Percentiles rank a stretch among this genome's conserved stretches.
Conservation (phyloP, 2,888 invertebrate species). For the Amphipoea oculea region DNA sequence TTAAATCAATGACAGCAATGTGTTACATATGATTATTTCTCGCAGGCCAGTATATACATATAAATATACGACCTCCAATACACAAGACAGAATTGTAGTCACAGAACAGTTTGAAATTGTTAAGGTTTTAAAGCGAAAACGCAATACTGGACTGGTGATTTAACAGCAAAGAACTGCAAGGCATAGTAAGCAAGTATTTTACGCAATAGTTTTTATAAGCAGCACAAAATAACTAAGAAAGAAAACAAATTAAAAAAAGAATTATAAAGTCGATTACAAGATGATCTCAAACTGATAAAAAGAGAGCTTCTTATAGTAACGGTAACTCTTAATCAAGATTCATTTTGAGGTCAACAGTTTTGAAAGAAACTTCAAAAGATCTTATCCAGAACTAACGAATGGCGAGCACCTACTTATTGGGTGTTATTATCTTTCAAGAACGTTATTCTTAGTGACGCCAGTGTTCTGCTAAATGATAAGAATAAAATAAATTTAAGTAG, state of each 20-base stretch:
- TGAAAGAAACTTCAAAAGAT: conserved; percentile 61
- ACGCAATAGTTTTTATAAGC: neutral
- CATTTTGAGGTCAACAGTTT: conserved; percentile 66
- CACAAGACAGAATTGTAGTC: too few relatives aligned
- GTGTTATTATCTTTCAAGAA: conserved; percentile 51
- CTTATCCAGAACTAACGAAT: conserved; percentile 50
- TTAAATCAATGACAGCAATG: too few relatives aligned
- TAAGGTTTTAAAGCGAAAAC: neutral
- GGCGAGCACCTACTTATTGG: conserved; percentile 54
- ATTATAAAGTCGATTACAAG: conserved; percentile 13
- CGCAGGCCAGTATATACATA: too few relatives aligned
- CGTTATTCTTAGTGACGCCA: conserved; percentile 43
- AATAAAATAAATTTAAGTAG: conserved; percentile 32
- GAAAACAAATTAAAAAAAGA: conserved; percentile 13
- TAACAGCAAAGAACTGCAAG: neutral
- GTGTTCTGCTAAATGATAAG: conserved; percentile 26
- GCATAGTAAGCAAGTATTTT: conserved; percentile 10
- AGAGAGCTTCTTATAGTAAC: conserved; percentile 61
- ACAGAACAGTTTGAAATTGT: neutral
- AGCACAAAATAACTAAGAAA: neutral
- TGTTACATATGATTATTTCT: too few relatives aligned
- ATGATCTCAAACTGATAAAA: conserved; percentile 53
- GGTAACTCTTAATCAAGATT: conserved; percentile 67
- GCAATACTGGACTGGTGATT: neutral
- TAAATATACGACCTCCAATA: too few relatives aligned